These are phyloP conservation scores for Pungitius pungitius DNA, from an alignment of 2,113 vertebrate species.

Conservation along the genomic window DNA sequence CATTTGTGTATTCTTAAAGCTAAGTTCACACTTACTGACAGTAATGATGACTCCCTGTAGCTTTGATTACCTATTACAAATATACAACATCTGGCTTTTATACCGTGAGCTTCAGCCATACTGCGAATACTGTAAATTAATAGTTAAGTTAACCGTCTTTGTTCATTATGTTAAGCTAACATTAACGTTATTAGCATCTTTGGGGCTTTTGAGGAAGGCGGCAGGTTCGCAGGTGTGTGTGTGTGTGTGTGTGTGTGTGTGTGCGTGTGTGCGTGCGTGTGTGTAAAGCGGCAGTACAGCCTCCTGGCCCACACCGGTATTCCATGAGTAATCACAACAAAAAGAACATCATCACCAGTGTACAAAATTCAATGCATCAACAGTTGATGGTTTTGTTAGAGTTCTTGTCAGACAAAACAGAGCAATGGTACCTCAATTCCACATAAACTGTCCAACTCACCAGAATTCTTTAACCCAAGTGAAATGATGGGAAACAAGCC, in stretches of 20 bases:
- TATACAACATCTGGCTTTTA: background rate
- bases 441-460: background rate
- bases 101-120: background rate
- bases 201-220: background rate
- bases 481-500: constrained; percentile 17
- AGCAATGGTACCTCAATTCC: background rate
- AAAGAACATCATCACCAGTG: background rate
- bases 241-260: too few relatives aligned
- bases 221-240: too few relatives aligned
- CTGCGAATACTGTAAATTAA: background rate
- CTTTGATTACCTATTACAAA: background rate
- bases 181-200: background rate
- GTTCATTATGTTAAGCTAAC: background rate
- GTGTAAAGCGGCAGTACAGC: background rate
- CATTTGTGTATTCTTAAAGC: background rate
- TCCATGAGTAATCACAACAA: background rate
- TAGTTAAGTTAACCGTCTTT: background rate
- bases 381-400: background rate
- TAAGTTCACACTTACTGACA: background rate
- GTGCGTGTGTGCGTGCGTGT: too few relatives aligned
- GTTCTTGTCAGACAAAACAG: background rate
- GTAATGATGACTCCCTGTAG: background rate
- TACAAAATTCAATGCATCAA: background rate
- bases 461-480: background rate
- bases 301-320: background rate